phyloP scores from a whole-genome alignment of 2,113 vertebrate species.

The Pituophis catenifer region DNA sequence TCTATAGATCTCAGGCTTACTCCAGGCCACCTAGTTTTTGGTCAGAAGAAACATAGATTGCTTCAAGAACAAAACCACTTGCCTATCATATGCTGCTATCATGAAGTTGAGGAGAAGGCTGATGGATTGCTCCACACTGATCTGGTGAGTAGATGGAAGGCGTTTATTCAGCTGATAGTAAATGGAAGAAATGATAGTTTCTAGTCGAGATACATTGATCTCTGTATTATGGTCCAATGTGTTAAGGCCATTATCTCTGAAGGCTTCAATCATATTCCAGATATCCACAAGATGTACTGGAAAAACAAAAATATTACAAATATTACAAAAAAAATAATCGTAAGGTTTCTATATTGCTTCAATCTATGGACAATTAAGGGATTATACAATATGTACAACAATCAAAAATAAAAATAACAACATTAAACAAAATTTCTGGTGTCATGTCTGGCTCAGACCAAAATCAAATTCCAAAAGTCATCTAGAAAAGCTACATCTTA shows the following conservation, averaged over 20 bases:
- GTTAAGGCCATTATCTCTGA: constrained; percentile 96
- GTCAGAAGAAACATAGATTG: neutral
- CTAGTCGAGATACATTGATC: constrained; percentile 95
- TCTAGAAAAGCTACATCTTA: neutral
- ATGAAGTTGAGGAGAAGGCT: constrained; percentile 98
- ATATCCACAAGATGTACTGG: constrained; percentile 96
- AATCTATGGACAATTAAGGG: neutral
- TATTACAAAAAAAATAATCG: neutral
- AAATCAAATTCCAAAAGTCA: neutral
- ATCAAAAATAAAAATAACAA: neutral
- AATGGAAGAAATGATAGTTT: constrained; percentile 96
- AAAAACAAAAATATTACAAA: neutral
- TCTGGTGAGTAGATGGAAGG: constrained; percentile 95
- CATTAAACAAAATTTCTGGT: neutral
- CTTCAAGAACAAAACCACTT: constrained; percentile 40
- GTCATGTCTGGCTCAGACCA: neutral
- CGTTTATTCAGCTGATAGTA: constrained; percentile 98
- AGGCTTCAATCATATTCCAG: constrained; percentile 99
- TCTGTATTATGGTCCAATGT: constrained; percentile 87
- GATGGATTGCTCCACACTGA: constrained; percentile 95
- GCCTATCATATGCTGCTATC: constrained; percentile 94
- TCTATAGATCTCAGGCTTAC: neutral
- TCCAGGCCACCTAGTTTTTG: neutral
- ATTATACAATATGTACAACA: neutral
- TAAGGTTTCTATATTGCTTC: neutral